Evolutionary conservation across 2,888 invertebrate genomes (phyloP), one percentile per base, ranked within the genome.

Genomic region (Pharmacophagus antenor): DNA sequence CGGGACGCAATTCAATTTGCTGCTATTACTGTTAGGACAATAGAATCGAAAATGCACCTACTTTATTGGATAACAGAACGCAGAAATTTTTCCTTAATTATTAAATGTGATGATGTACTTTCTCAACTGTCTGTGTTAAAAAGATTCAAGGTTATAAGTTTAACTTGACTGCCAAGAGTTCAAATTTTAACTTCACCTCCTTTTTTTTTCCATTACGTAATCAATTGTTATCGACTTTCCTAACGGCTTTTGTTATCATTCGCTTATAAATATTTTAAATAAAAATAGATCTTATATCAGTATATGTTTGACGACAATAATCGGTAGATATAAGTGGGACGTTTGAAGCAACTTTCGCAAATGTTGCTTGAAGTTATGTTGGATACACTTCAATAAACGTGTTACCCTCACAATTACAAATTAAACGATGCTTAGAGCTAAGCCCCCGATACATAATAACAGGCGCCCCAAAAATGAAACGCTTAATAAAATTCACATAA

Each of bases 401-500:
- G 18, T 41, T 47, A 56, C 25, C 56, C 61, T 21, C 25, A 52
- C 17, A 25, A 47, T 46, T 46, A 47, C 51, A 52, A 50, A 52
- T 52, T 56, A 56, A 52, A 46, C 47, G 23, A 47, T 61, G 51
- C 31, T 51, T 46, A 47, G 41, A 18, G 21, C 23, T 37, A 18
- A 50, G 41, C 61, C 61, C 60, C 51, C 61, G 56, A 56, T 27
- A 60, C 50, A 60, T 60, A 44, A 60, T 56, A 56, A 56, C 31
- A 12, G 22, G 17, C 73, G 67, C 82, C 82, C 84, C 77, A 79
- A 80, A 83, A 82, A 82, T 84, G 82, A 82, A 82, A 82, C 84
- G 87, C 80, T 83, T 84, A 84, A 85, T 85, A 85, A 83, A 87
- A 82, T 82, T 77, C 84, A 79, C 76, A 77, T 80, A 77, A 80